Evolutionary conservation across 2,888 invertebrate genomes (phyloP).

Genomic region (Chromoteleia sp.): DNA sequence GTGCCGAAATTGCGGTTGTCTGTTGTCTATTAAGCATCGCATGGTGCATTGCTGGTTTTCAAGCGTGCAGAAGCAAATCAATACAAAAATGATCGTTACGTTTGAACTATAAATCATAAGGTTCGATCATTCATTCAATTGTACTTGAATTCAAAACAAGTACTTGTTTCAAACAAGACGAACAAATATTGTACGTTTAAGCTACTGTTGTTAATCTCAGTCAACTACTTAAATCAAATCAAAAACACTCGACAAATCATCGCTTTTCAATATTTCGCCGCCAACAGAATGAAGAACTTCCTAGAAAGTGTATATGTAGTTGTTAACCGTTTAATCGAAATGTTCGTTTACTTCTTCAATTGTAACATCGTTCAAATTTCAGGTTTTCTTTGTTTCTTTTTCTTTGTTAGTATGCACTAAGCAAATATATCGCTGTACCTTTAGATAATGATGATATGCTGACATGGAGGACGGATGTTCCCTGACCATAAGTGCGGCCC

Average conservation of each 20-base stretch:
- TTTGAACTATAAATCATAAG: constrained; percentile 53
- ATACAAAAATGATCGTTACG: constrained; percentile 59
- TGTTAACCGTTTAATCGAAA: constrained; percentile 13
- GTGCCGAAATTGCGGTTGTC: constrained; percentile 35
- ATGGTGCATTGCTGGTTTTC: constrained; percentile 68
- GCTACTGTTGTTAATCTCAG: constrained; percentile 40
- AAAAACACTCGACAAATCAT: constrained; percentile 54
- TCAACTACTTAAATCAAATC: constrained; percentile 53
- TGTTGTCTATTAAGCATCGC: constrained; percentile 68
- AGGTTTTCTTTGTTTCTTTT: constrained; percentile 3
- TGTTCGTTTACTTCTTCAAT: constrained; percentile 41
- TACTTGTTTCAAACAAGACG: constrained; percentile 39
- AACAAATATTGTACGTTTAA: constrained; percentile 23
- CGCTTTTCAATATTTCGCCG: constrained; percentile 73
- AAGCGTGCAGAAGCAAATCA: constrained; percentile 70
- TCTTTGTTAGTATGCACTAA: constrained; percentile 2
- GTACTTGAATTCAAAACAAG: constrained; percentile 34
- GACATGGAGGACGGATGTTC: constrained; percentile 83
- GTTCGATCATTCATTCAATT: constrained; percentile 39
- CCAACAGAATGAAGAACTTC: constrained; percentile 35
- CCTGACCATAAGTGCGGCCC: constrained; percentile 89
- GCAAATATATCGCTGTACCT: constrained; percentile 81
- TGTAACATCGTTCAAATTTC: constrained; percentile 19
- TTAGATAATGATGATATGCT: constrained; percentile 81
- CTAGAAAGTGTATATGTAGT: constrained; percentile 26